Evolutionary conservation across 2,797 vertebrate genomes (phyloP).

Genomic region (Sarcoramphus papa): DNA sequence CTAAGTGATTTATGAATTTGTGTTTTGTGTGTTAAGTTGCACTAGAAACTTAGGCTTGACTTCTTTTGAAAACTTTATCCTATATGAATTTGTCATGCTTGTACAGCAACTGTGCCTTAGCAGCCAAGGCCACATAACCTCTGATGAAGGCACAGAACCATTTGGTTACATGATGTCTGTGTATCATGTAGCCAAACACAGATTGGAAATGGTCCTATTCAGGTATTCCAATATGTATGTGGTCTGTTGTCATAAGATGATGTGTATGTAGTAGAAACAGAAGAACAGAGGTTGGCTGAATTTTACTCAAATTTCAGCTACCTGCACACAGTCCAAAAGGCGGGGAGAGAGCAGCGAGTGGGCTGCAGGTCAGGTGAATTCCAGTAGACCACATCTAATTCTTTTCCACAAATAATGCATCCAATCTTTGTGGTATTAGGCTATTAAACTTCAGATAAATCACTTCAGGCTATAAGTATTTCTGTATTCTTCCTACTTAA

Average conservation of each 20-base stretch:
- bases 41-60: too few relatives aligned
- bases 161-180: neutral
- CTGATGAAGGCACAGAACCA: neutral
- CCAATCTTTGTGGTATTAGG: neutral
- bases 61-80: neutral
- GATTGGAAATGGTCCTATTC: neutral
- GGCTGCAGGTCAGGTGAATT: neutral
- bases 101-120: neutral
- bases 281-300: neutral
- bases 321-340: neutral
- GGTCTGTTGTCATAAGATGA: neutral
- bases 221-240: neutral
- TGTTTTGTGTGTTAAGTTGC: neutral
- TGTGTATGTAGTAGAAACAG: neutral
- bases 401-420: neutral
- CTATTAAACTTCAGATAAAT: neutral
- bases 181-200: neutral
- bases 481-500: neutral
- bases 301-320: neutral
- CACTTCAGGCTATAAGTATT: neutral
- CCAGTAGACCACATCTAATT: neutral
- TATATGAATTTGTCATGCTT: neutral
- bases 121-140: neutral
- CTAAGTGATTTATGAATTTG: neutral
- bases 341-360: neutral